Percentiles rank a stretch among this genome's conserved stretches.
These are phyloP conservation scores for Gadopsis marmoratus DNA, from an alignment of 2,797 vertebrate genomes.

Conservation along the genomic window DNA sequence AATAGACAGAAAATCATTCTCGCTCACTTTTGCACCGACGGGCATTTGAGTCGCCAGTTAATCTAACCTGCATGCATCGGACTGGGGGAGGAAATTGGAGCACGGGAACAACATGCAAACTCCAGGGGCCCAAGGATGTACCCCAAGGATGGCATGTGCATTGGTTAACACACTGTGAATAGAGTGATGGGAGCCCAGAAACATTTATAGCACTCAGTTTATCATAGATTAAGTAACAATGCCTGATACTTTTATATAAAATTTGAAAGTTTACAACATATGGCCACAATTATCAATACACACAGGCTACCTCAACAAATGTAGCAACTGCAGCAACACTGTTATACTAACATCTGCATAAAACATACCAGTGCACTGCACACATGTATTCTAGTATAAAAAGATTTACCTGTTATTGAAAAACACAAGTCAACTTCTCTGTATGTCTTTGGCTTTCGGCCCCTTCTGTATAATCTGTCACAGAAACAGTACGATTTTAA, in stretches of 20 bases:
- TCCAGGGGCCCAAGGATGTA: not conserved
- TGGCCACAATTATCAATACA: conserved; percentile 42
- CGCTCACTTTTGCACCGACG: conserved; percentile 7
- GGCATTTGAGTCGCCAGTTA: conserved; percentile 7
- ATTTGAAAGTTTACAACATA: conserved; percentile 39
- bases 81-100: not conserved
- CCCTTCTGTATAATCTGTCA: conserved; percentile 19
- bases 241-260: conserved; percentile 45
- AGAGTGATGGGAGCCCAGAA: conserved; percentile 35
- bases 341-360: not conserved
- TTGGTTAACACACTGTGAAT: conserved; percentile 46
- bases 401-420: conserved; percentile 16
- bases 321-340: not conserved
- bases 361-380: not conserved
- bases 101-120: not conserved
- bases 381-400: not conserved
- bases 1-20: not conserved
- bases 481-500: conserved; percentile 24
- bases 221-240: conserved; percentile 51
- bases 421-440: conserved; percentile 14
- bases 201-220: conserved; percentile 51
- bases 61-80: not conserved
- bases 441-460: not conserved
- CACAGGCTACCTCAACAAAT: conserved; percentile 18
- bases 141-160: conserved; percentile 28